Conservation (phyloP, 2,888 invertebrate genomes). For the Drosophila fungiperda region DNA sequence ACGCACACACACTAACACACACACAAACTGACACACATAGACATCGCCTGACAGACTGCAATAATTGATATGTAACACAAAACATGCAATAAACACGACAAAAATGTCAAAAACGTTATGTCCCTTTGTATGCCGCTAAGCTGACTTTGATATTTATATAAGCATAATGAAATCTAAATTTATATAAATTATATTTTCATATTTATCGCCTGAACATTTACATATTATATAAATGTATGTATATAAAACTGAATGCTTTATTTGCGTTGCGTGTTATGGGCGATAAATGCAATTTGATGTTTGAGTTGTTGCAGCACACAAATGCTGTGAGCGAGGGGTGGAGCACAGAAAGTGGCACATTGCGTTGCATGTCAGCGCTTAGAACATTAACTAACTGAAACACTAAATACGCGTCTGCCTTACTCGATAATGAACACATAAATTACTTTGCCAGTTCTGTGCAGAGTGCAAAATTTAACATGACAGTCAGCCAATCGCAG, state of each 20-base stretch:
- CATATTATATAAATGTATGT: constrained; percentile 27
- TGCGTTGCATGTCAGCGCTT: constrained; percentile 38
- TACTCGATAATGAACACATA: constrained; percentile 73
- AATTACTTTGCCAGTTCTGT: constrained; percentile 55
- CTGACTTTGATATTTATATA: not conserved
- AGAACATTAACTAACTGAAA: constrained; percentile 53
- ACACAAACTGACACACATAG: constrained; percentile 3
- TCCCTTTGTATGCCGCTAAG: not conserved
- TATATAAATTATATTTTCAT: not conserved
- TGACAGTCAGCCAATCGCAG: constrained; percentile 5
- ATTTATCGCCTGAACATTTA: constrained; percentile 53
- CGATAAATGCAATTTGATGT: constrained; percentile 77
- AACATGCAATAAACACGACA: constrained; percentile 52
- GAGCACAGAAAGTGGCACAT: not conserved
- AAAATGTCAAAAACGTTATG: constrained; percentile 45
- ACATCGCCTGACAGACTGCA: constrained; percentile 41
- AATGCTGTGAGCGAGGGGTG: constrained; percentile 2
- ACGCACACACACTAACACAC: constrained; percentile 12
- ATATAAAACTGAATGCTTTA: constrained; percentile 44
- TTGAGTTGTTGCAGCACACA: constrained; percentile 28
- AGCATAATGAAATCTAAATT: not conserved
- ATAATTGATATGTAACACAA: constrained; percentile 82
- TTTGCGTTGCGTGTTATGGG: constrained; percentile 73
- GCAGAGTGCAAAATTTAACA: constrained; percentile 57
- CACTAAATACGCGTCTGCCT: constrained; percentile 54